These are phyloP conservation scores for Chaetorhynchus papuensis DNA, from an alignment of 2,113 vertebrate species.

Conservation along the genomic window DNA sequence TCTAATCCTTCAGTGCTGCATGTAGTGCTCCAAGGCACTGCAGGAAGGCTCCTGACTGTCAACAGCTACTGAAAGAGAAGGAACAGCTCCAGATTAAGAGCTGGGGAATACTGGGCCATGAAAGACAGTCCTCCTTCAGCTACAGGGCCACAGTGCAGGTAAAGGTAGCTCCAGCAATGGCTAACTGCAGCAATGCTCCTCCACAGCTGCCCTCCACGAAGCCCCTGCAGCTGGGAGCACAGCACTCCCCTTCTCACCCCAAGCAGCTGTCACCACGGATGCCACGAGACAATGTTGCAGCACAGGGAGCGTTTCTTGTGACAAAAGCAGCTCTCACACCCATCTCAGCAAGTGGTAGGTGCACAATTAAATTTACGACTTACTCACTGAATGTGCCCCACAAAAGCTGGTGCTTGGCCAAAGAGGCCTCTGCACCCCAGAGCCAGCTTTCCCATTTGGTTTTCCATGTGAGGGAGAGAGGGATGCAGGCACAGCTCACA, in stretches of 20 bases:
- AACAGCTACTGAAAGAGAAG: neutral
- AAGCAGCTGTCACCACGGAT: neutral
- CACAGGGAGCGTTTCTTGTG: rapidly evolving
- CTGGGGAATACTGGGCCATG: neutral
- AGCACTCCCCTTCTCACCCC: rapidly evolving
- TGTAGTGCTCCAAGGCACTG: rapidly evolving
- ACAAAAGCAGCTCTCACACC: neutral
- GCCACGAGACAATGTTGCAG: rapidly evolving
- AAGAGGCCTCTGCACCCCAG: neutral
- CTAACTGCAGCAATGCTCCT: neutral
- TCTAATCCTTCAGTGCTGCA: neutral
- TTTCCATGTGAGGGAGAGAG: neutral
- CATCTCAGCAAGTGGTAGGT: neutral
- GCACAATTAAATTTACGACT: neutral
- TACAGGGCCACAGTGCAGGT: neutral
- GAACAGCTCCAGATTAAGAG: neutral
- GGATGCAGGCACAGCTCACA: neutral
- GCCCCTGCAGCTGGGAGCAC: neutral
- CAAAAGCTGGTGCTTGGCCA: neutral
- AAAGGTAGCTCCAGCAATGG: too few species aligned
- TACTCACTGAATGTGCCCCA: neutral
- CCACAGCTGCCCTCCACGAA: neutral
- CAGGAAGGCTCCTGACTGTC: neutral
- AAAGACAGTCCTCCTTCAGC: neutral
- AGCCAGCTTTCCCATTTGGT: neutral